These are phyloP conservation scores for Cynocephalus volans DNA, from an alignment of 2,113 vertebrate genomes.

Conservation along the genomic window DNA sequence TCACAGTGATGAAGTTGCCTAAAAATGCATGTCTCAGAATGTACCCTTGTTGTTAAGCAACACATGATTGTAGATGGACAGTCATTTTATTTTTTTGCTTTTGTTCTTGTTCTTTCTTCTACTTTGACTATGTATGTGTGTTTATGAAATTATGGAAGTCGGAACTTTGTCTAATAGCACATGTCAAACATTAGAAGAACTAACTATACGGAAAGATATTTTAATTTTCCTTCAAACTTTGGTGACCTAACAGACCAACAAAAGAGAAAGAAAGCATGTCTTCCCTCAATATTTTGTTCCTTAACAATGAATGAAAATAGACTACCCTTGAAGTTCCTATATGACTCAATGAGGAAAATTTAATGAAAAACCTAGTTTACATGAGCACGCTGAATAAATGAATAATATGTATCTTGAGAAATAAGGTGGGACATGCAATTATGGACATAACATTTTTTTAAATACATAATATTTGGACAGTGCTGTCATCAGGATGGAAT, in stretches of 20 bases:
- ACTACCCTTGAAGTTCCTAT: background rate
- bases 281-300: background rate
- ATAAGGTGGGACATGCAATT: background rate
- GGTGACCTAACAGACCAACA: background rate
- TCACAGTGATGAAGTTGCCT: too few relatives aligned
- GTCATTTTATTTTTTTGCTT: too few relatives aligned
- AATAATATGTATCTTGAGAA: background rate
- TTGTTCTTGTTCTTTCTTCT: background rate
- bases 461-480: background rate
- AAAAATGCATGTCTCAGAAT: too few relatives aligned
- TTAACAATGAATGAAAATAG: background rate
- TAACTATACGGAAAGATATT: background rate
- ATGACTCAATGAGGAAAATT: background rate
- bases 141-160: background rate
- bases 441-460: background rate
- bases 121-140: background rate
- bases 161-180: background rate
- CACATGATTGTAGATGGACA: too few relatives aligned
- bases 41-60: too few relatives aligned
- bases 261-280: background rate
- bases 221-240: background rate
- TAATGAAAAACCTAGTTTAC: background rate
- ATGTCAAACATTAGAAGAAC: background rate
- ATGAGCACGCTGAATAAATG: background rate
- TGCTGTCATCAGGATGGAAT: background rate